Conservation (phyloP, 2,113 vertebrate genomes). For the Falcunculus frontatus region DNA sequence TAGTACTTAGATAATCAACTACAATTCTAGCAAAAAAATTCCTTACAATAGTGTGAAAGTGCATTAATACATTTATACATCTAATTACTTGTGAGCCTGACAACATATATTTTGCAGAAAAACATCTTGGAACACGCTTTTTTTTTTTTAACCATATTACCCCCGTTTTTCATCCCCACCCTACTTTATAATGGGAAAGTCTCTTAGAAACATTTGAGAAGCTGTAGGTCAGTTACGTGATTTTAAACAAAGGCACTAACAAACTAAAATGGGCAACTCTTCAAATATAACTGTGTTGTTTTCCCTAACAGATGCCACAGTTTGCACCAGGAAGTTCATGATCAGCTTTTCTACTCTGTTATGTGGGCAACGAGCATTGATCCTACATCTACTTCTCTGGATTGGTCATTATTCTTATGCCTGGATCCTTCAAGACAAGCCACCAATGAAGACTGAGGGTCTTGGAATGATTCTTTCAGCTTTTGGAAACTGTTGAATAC, state of each 20-base stretch:
- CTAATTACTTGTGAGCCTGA: not conserved
- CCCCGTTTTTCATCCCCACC: not conserved
- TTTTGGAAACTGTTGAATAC: not conserved
- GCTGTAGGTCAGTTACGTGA: not conserved
- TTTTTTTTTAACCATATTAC: not conserved
- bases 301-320: not conserved
- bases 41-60: not conserved
- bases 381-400: not conserved
- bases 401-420: not conserved
- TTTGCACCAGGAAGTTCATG: not conserved
- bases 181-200: not conserved
- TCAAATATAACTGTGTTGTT: not conserved
- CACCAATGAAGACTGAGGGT: not conserved
- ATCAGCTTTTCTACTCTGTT: not conserved
- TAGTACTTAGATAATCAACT: not conserved
- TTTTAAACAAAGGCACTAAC: not conserved
- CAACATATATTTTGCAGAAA: not conserved
- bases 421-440: not conserved
- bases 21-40: not conserved
- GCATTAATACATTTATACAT: not conserved
- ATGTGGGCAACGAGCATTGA: accelerated
- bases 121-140: not conserved
- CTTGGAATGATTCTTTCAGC: not conserved
- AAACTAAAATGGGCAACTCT: not conserved
- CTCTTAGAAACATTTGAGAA: not conserved